Percentiles rank a stretch among this genome's conserved stretches.
Conservation (phyloP, 2,113 vertebrate species). For the Epinephelus fuscoguttatus region DNA sequence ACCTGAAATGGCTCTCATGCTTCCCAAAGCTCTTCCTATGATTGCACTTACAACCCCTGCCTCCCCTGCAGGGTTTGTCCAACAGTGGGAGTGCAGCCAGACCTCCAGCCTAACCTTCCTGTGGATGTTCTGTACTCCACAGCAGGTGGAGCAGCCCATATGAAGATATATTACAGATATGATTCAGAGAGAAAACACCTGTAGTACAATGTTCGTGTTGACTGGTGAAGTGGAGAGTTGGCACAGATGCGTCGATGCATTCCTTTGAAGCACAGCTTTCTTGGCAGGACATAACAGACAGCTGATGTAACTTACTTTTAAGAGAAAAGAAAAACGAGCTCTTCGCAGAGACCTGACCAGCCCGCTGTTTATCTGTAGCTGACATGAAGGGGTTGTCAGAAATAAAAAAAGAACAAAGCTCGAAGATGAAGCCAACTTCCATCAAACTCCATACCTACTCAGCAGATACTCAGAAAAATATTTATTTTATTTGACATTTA, state of each 20-base stretch:
- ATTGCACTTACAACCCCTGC: constrained; percentile 8
- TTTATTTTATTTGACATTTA: constrained; percentile 76
- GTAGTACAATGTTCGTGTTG: constrained; percentile 39
- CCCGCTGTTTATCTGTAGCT: constrained; percentile 42
- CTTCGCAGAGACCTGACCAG: constrained; percentile 27
- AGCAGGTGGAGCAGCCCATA: constrained; percentile 36
- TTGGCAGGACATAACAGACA: constrained; percentile 71
- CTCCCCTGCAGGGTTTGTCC: constrained; percentile 8
- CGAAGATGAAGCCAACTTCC: constrained; percentile 3
- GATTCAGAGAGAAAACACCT: constrained; percentile 48
- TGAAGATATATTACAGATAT: constrained; percentile 22
- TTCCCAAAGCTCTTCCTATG: constrained; percentile 48
- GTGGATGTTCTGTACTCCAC: constrained; percentile 14
- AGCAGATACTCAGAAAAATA: constrained; percentile 62
- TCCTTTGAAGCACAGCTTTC: constrained; percentile 64
- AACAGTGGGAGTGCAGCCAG: constrained; percentile 28
- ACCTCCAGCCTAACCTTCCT: constrained; percentile 18
- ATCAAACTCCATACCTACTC: constrained; percentile 31
- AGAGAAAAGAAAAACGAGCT: constrained; percentile 56
- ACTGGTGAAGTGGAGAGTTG: constrained; percentile 55
- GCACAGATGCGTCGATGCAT: constrained; percentile 26
- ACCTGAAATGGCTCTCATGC: constrained; percentile 41
- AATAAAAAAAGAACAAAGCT: constrained; percentile 32
- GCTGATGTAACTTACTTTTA: constrained; percentile 60
- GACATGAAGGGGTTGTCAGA: constrained; percentile 52